Evolutionary conservation across 2,113 vertebrate genomes (phyloP).

Genomic region (Pygoscelis antarcticus): DNA sequence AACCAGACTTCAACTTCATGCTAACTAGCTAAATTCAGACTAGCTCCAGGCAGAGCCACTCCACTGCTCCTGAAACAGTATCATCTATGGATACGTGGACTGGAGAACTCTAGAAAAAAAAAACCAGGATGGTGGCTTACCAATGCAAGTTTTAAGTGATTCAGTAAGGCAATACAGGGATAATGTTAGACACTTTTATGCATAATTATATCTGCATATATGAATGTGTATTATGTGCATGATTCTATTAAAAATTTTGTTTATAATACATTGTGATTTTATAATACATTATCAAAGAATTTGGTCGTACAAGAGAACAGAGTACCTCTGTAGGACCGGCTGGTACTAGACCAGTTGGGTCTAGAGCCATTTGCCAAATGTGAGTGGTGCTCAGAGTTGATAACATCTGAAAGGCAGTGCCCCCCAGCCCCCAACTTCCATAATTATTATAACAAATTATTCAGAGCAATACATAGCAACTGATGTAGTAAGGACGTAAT

Average conservation of each 20-base stretch:
- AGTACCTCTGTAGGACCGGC: not conserved
- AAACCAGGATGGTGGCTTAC: not conserved
- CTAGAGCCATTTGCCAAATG: not conserved
- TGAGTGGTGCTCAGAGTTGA: not conserved
- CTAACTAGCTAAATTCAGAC: not conserved
- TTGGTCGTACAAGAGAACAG: not conserved
- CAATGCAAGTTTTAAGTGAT: not conserved
- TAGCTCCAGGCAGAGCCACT: not conserved
- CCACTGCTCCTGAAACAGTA: not conserved
- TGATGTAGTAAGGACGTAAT: not conserved
- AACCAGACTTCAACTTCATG: not conserved
- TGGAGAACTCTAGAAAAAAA: not conserved
- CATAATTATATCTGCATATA: not conserved
- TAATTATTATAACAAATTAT: not conserved
- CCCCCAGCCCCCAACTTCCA: too few species aligned
- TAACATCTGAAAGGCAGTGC: not conserved
- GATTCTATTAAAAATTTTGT: not conserved
- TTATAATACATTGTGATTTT: not conserved
- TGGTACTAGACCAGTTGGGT: not conserved
- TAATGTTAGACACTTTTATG: not conserved
- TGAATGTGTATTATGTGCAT: not conserved
- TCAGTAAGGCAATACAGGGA: not conserved
- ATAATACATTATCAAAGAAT: not conserved
- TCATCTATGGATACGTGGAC: fast-evolving
- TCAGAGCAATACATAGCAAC: not conserved